Conservation (phyloP, 2,888 invertebrate genomes). For the Matsumyia berberina region DNA sequence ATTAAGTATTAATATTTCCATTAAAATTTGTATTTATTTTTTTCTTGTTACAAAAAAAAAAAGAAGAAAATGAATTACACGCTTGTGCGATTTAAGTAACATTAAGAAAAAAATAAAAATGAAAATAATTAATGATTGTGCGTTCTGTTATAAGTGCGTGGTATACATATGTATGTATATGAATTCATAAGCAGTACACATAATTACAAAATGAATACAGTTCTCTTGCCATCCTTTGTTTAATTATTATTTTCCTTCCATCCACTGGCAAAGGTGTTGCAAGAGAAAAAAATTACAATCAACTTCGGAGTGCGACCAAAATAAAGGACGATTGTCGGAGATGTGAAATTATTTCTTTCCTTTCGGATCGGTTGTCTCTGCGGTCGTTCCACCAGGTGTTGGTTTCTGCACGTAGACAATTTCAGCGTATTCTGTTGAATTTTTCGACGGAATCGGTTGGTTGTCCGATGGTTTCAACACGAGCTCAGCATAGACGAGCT, state of each 20-base stretch:
- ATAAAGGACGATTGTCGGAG: conserved; percentile 13
- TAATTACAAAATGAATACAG: conserved; percentile 48
- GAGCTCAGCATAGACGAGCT: conserved; percentile 90
- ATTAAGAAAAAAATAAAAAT: background rate
- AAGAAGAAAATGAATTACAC: background rate
- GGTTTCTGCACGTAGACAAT: conserved; percentile 87
- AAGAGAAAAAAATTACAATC: conserved; percentile 53
- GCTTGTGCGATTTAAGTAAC: conserved; percentile 28
- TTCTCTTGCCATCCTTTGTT: background rate
- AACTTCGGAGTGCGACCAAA: conserved; percentile 8
- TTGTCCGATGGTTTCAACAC: conserved; percentile 86
- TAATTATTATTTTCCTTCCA: background rate
- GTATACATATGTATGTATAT: background rate
- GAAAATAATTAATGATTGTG: conserved; percentile 23
- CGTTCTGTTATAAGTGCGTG: conserved; percentile 15
- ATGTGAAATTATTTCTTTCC: conserved; percentile 51
- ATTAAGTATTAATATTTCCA: conserved; percentile 42
- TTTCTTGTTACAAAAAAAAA: conserved; percentile 5
- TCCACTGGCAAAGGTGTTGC: background rate
- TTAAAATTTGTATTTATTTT: conserved; percentile 9
- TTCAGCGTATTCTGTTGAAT: conserved; percentile 92
- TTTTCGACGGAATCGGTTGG: conserved; percentile 83
- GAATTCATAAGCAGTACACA: conserved; percentile 35
- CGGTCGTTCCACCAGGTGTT: conserved; percentile 37
- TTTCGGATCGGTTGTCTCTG: conserved; percentile 42